Percentiles rank a stretch among this genome's conserved stretches.
Evolutionary conservation across 2,113 vertebrate genomes (phyloP).

Genomic region (Prunella fulvescens): DNA sequence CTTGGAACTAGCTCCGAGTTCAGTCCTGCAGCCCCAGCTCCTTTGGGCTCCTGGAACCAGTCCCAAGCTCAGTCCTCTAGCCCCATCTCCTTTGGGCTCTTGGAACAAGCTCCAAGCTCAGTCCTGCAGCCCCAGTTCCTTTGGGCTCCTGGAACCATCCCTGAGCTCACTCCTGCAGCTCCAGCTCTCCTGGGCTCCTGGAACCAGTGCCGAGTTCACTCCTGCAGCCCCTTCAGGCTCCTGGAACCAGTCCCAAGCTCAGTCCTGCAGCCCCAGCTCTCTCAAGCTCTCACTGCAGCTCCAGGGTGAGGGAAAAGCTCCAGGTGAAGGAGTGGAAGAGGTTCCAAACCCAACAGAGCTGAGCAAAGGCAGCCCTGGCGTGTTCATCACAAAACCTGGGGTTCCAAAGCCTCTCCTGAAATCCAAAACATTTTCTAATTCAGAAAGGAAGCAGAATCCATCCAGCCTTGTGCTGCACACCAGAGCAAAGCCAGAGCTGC

Average conservation of each 20-base stretch:
- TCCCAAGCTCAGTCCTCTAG: neutral
- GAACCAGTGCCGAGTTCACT: neutral
- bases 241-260: neutral
- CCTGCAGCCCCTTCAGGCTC: neutral
- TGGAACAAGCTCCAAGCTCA: neutral
- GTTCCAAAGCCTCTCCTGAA: neutral
- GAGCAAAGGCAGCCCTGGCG: fast-evolving
- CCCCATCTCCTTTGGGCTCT: too few species aligned
- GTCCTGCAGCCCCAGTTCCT: neutral
- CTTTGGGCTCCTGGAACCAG: neutral
- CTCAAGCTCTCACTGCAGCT: neutral
- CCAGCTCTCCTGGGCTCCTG: neutral
- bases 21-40: neutral
- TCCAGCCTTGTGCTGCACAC: neutral
- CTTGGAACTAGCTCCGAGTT: neutral
- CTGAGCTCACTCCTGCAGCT: neutral
- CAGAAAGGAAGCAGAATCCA: slow-evolving; percentile 1
- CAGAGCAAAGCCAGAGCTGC: slow-evolving; percentile 24
- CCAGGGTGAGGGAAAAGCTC: neutral
- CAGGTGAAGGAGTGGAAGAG: fast-evolving
- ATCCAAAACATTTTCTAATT: neutral
- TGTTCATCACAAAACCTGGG: neutral
- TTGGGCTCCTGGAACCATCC: neutral
- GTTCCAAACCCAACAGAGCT: neutral
- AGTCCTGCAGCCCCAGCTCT: neutral